A percentile compares a stretch with the other conserved stretches of the same genome.
These are phyloP conservation scores for Aphidius gifuensis DNA, from an alignment of 1,140 invertebrate genomes.

Conservation along the genomic window DNA sequence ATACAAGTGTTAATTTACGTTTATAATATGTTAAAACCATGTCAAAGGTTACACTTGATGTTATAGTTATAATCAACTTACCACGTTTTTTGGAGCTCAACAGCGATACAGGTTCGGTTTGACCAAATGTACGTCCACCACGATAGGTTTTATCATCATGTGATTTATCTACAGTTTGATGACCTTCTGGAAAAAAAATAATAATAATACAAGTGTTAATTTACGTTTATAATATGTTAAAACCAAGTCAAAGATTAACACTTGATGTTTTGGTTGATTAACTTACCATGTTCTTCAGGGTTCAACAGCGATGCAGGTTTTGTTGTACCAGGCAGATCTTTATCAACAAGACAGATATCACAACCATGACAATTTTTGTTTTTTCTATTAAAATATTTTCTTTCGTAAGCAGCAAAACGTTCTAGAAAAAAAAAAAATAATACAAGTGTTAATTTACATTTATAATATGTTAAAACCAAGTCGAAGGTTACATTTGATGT, in stretches of 20 bases:
- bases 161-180: slow-evolving; percentile 99
- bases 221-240: no score
- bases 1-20: no score
- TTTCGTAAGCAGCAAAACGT: slow-evolving; percentile 99
- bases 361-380: slow-evolving; percentile 99
- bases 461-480: no score
- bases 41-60: neutral
- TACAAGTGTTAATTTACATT: no score
- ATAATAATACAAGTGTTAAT: no score
- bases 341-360: slow-evolving; percentile 85
- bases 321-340: no score
- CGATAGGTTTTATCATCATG: no score
- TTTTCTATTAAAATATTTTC: slow-evolving; percentile 98
- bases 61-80: slow-evolving; percentile 55
- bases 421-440: slow-evolving; percentile 34
- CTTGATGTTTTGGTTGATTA: no score
- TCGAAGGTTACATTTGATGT: no score
- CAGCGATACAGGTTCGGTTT: slow-evolving; percentile 74
- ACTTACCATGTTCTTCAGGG: slow-evolving; percentile 93
- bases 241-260: no score
- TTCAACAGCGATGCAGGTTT: no score
- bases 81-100: slow-evolving; percentile 82
- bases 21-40: no score
- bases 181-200: slow-evolving; percentile 69
- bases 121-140: slow-evolving; percentile 98